Base-by-base conservation (phyloP, 2,113 vertebrate species). In the Dicentrarchus labrax region DNA sequence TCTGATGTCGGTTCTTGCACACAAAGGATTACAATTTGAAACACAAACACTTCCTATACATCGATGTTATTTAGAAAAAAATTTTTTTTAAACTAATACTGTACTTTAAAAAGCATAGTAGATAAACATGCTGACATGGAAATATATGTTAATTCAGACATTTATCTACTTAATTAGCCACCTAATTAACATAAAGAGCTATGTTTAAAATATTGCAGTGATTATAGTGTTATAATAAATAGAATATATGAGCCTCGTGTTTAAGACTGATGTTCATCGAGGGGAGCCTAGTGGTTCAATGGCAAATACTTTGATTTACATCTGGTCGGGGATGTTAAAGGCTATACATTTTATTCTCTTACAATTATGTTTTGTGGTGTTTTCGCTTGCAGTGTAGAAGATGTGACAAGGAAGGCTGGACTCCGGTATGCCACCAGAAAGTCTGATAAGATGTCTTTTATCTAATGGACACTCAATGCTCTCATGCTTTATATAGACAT, bases 181-280 rank as follows among this genome's bases (percentile, higher is more conserved):
- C 15, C 16, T 39, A 36, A 66, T 72, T 74, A 24, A 74, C 71
- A 82, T 59, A 59, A 50, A 69, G 11, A 22, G 13, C 24, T 62
- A 21, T 64, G 41, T 62, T 64, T 30, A 19, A 30, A 24, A 56
- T 65, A 70, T 56, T 48, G 15, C 5, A 3, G 70, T 68, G 15
- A 78, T 53, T 68, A 47, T 16, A 19, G 22, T 66, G 19, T 36
- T 51, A 19, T 47, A 21, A 38, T 67, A 59, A 67, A 16, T 54
- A 48, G 5, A 76, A 62, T 19, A 57, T 51, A 43, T 11, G 30
- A n/a, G 8, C n/a, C 50, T 56, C 0, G 43, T 80, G 48, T 48
- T 76, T 51, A 41, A 74, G 48, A 60, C 15, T 48, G 19, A 54
- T 61, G 45, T 60, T 76, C 5, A 60, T 54, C 7, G 4, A 1